A percentile compares a stretch with the other conserved stretches of the same genome.
Evolutionary conservation across 1,140 invertebrate species (phyloP).

Genomic region (Nautilus pompilius): DNA sequence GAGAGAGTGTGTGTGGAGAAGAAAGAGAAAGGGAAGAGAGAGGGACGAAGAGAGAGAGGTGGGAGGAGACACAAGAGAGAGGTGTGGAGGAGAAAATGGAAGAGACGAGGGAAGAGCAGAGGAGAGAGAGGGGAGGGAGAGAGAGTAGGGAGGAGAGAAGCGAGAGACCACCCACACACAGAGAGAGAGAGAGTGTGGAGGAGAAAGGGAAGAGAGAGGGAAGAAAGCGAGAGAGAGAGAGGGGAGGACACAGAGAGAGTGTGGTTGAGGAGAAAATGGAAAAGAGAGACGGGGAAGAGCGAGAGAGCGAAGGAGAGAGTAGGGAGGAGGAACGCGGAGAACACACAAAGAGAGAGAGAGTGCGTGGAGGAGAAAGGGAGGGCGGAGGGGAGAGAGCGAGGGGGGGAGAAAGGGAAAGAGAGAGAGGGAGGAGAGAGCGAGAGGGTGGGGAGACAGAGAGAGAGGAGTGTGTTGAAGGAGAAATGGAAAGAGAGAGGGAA

Average conservation of each 20-base stretch:
- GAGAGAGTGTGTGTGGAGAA: not conserved
- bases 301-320: not conserved
- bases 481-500: no score
- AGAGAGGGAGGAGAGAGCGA: slow-evolving; percentile 3
- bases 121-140: not conserved
- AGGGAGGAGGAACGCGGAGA: not conserved
- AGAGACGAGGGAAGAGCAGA: not conserved
- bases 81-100: not conserved
- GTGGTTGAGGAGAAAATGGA: not conserved
- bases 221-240: slow-evolving; percentile 3
- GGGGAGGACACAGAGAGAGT: not conserved
- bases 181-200: not conserved
- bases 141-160: no score
- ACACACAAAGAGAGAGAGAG: not conserved
- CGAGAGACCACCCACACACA: not conserved
- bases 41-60: not conserved
- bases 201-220: not conserved
- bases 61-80: not conserved
- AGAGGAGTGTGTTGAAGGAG: no score
- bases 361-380: not conserved
- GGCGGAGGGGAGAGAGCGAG: not conserved
- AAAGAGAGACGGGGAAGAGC: not conserved
- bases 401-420: not conserved
- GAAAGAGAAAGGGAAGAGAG: not conserved
- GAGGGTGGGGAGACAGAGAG: not conserved